Conservation (phyloP, 2,888 invertebrate species). For the Dolichopus griseipennis region DNA sequence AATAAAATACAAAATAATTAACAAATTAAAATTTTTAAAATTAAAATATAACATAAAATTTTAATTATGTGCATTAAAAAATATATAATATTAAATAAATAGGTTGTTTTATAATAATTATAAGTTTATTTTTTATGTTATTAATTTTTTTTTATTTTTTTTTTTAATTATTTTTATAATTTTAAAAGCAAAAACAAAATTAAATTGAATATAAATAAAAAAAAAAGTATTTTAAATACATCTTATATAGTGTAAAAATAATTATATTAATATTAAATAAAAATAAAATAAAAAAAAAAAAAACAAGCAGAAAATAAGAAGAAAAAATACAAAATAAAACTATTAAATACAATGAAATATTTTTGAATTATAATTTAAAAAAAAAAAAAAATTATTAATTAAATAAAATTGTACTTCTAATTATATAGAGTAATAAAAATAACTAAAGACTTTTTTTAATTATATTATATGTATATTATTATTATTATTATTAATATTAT, state of each 20-base stretch:
- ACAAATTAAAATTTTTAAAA: no score
- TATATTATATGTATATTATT: background rate
- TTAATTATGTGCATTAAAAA: background rate
- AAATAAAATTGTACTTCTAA: background rate
- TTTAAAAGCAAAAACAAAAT: background rate
- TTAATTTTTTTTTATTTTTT: background rate
- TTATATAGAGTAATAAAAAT: constrained; percentile 1
- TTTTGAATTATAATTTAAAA: background rate
- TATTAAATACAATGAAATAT: no score
- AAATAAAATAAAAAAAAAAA: no score
- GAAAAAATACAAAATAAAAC: no score
- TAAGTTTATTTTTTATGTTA: background rate
- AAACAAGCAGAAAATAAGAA: no score
- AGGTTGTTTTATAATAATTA: background rate
- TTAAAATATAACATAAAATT: background rate
- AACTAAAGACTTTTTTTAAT: background rate
- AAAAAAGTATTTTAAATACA: background rate
- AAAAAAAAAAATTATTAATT: background rate
- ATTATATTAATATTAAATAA: no score
- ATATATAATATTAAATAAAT: background rate
- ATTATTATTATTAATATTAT: no score
- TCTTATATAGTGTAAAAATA: background rate
- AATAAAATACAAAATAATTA: no score
- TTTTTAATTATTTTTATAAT: no score
- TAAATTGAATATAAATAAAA: background rate